Evolutionary conservation across 2,888 invertebrate genomes (phyloP).

Genomic region (Leptinotarsa rubiginosa): DNA sequence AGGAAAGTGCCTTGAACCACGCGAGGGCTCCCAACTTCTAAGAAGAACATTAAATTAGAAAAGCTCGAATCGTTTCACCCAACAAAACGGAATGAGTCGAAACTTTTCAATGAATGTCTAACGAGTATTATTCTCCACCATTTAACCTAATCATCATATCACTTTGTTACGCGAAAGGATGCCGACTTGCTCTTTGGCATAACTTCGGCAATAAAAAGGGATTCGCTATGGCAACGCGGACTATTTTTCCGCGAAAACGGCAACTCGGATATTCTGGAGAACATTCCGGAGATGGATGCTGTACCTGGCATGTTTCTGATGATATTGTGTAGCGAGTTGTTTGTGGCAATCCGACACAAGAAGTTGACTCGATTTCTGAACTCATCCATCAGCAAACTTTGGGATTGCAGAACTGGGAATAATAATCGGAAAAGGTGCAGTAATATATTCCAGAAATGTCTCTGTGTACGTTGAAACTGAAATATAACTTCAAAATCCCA

Average conservation of each 20-base stretch:
- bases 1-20: conserved; percentile 46
- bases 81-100: conserved; percentile 62
- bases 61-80: conserved; percentile 62
- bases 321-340: not conserved
- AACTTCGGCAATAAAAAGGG: conserved; percentile 44
- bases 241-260: conserved; percentile 37
- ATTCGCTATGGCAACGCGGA: conserved; percentile 34
- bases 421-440: not conserved
- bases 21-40: conserved; percentile 42
- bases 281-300: conserved; percentile 18
- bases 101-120: conserved; percentile 67
- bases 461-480: too few relatives aligned
- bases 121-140: conserved; percentile 67
- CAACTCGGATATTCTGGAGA: conserved; percentile 7
- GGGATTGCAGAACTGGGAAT: not conserved
- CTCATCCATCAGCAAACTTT: not conserved
- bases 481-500: too few relatives aligned
- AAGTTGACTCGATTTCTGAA: not conserved
- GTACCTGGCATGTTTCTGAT: conserved; percentile 9
- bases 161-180: conserved; percentile 62
- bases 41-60: conserved; percentile 62
- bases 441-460: not conserved
- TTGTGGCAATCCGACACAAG: not conserved
- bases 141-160: conserved; percentile 67
- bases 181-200: conserved; percentile 43